A percentile compares a stretch with the other conserved stretches of the same genome.
Evolutionary conservation across 2,888 invertebrate species (phyloP).

Genomic region (Thereva nobilitata): DNA sequence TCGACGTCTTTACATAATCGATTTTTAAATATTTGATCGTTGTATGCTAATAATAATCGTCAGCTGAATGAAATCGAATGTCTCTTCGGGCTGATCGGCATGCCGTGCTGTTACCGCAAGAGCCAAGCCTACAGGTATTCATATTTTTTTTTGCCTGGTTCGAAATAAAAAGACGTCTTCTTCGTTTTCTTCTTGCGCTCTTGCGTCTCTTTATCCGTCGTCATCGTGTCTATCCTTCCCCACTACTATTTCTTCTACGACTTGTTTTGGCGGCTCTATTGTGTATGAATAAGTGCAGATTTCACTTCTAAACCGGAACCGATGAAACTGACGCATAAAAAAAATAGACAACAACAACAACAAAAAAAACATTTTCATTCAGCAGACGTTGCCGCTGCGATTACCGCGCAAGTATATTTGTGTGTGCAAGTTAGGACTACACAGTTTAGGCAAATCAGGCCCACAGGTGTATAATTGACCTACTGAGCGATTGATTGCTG

Average conservation of each 20-base stretch:
- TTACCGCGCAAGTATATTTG: too few relatives aligned
- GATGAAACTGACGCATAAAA: slow-evolving; percentile 24
- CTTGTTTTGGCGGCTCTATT: background rate
- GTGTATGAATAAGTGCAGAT: slow-evolving; percentile 27
- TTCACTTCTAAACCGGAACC: slow-evolving; percentile 42
- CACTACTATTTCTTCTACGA: background rate
- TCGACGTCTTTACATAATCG: too few relatives aligned
- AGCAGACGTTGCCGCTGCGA: slow-evolving; percentile 31
- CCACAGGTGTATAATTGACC: too few relatives aligned
- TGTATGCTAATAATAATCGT: background rate
- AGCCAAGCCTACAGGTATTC: background rate
- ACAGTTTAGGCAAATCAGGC: too few relatives aligned
- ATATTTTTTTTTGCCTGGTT: too few relatives aligned
- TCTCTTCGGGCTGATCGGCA: background rate
- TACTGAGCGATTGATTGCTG: too few relatives aligned
- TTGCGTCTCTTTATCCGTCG: background rate
- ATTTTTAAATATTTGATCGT: background rate
- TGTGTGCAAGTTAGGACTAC: too few relatives aligned
- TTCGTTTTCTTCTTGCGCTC: too few relatives aligned
- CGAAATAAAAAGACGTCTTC: too few relatives aligned
- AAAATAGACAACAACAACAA: background rate
- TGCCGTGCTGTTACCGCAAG: background rate
- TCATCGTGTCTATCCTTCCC: background rate
- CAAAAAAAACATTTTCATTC: slow-evolving; percentile 37
- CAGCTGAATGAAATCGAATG: background rate